A percentile compares a stretch with the other conserved stretches of the same genome.
Conservation (phyloP, 2,888 invertebrate species). For the Lacanobia oleracea region DNA sequence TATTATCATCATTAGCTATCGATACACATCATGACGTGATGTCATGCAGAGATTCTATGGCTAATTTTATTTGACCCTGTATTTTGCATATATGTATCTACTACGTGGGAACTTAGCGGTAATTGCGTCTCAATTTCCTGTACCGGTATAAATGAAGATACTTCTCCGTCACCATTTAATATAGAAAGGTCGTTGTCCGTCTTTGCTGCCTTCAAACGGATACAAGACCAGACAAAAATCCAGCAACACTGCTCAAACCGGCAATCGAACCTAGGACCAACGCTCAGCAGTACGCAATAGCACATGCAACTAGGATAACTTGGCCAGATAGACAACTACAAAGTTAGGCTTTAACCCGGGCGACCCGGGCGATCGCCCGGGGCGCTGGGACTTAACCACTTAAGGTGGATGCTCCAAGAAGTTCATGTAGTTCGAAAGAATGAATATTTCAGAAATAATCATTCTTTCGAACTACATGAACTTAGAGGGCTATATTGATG, state of each 20-base stretch:
- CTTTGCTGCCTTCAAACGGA: too few species aligned
- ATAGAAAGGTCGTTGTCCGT: neutral
- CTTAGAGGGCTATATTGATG: too few species aligned
- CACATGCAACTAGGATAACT: neutral
- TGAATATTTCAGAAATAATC: too few species aligned
- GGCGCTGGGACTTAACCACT: too few species aligned
- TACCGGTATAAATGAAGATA: neutral
- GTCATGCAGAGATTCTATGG: neutral
- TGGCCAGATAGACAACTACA: neutral
- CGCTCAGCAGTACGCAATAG: neutral
- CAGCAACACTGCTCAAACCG: neutral
- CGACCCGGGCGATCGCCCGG: too few species aligned
- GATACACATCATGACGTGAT: neutral
- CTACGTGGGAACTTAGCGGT: neutral
- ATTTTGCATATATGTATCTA: too few species aligned
- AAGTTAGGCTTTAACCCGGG: too few species aligned
- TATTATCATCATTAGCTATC: neutral
- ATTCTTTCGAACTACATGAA: too few species aligned
- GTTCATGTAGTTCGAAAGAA: too few species aligned
- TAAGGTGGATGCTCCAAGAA: too few species aligned
- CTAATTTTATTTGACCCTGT: slow-evolving; percentile 5
- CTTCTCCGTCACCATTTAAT: neutral
- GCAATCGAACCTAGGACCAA: neutral
- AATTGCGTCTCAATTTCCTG: neutral
- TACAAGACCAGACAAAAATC: neutral